Evolutionary conservation across 2,888 invertebrate genomes (phyloP).

Genomic region (Sinelater perroti): DNA sequence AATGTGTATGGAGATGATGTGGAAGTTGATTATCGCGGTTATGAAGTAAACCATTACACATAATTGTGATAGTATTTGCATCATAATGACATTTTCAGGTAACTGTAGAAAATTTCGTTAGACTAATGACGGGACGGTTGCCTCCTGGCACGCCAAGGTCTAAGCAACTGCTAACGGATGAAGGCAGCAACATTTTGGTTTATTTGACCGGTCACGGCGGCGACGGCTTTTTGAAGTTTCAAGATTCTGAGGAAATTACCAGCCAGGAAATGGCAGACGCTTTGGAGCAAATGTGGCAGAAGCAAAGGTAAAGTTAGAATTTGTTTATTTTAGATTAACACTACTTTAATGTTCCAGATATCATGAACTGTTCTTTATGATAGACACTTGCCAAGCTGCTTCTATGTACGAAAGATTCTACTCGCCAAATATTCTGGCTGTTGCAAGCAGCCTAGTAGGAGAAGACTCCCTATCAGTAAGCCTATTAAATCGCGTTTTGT

Average conservation of each 20-base stretch:
- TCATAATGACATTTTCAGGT: conserved; percentile 66
- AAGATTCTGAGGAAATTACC: conserved; percentile 98
- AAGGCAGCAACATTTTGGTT: conserved; percentile 95
- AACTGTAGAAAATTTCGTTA: conserved; percentile 98
- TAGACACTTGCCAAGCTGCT: conserved; percentile 99
- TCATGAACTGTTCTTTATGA: conserved; percentile 97
- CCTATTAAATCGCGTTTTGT: no score
- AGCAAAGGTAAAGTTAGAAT: conserved; percentile 85
- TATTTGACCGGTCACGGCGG: conserved; percentile 98
- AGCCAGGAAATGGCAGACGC: conserved; percentile 98
- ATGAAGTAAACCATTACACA: conserved; percentile 68
- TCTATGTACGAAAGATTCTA: conserved; percentile 98
- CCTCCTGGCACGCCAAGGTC: conserved; percentile 94
- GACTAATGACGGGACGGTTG: conserved; percentile 91
- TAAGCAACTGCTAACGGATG: conserved; percentile 93
- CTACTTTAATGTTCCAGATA: conserved; percentile 69
- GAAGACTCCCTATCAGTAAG: conserved; percentile 95
- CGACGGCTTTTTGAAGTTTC: conserved; percentile 98
- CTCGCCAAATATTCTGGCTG: conserved; percentile 96
- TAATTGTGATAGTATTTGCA: conserved; percentile 24
- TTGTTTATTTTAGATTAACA: background rate
- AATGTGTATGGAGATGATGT: conserved; percentile 99
- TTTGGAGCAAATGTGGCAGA: conserved; percentile 99
- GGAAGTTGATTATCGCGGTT: conserved; percentile 97
- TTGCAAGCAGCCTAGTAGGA: conserved; percentile 97